These are phyloP conservation scores for Leuctra nigra DNA, from an alignment of 2,888 invertebrate genomes.

Conservation along the genomic window DNA sequence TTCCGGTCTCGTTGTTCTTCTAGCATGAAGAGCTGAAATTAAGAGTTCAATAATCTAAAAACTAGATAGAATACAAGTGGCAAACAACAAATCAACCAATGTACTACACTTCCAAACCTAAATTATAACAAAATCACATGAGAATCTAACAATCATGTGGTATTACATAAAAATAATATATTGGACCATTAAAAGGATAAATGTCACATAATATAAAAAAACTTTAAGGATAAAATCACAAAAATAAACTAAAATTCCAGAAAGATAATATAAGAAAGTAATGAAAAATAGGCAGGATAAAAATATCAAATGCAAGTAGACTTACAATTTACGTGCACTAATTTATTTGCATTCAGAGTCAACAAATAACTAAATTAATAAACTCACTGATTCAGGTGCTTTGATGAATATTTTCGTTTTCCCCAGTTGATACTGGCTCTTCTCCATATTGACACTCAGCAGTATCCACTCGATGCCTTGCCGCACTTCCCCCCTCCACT, in stretches of 20 bases:
- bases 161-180: too few species aligned
- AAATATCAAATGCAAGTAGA: too few species aligned
- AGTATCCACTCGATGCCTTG: slow-evolving; percentile 52
- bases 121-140: too few species aligned
- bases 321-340: too few species aligned
- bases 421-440: slow-evolving; percentile 57
- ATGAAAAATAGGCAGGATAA: background rate
- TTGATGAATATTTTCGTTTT: slow-evolving; percentile 60
- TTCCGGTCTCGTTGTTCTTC: slow-evolving; percentile 60
- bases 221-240: background rate
- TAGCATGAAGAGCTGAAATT: slow-evolving; percentile 53
- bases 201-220: background rate
- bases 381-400: slow-evolving; percentile 52
- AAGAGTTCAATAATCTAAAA: background rate
- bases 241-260: too few species aligned
- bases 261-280: background rate
- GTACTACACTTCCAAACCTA: too few species aligned
- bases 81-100: background rate
- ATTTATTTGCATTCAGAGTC: background rate
- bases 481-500: slow-evolving; percentile 47
- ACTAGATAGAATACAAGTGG: background rate
- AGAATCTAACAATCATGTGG: too few species aligned
- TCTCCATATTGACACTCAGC: slow-evolving; percentile 50
- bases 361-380: background rate
- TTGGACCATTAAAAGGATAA: background rate